These are phyloP conservation scores for Alcedo atthis DNA, from an alignment of 2,797 vertebrate genomes.

Conservation along the genomic window DNA sequence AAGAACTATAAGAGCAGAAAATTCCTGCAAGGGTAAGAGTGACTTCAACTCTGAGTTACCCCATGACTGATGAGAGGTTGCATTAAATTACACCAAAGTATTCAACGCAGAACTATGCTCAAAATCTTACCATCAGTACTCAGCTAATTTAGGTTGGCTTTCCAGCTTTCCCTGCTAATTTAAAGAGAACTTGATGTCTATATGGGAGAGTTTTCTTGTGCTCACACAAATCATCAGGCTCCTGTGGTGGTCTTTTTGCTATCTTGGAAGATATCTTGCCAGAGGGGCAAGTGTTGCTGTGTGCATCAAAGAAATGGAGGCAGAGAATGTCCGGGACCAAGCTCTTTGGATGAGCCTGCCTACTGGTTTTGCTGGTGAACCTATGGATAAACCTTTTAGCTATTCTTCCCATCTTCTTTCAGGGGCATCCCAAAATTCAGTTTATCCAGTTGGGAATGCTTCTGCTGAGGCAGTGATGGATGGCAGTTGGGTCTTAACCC, in stretches of 20 bases:
- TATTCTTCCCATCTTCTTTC: background rate
- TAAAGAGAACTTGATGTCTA: background rate
- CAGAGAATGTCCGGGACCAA: background rate
- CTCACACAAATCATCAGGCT: background rate
- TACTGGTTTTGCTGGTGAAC: background rate
- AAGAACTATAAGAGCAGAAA: background rate
- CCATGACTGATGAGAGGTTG: background rate
- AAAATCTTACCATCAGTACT: rapidly evolving
- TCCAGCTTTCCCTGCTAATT: background rate
- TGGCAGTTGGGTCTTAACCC: background rate
- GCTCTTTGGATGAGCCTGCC: background rate
- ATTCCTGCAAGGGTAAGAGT: background rate
- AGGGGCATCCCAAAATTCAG: background rate
- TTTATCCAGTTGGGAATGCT: background rate
- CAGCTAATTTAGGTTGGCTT: background rate
- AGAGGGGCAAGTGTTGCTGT: background rate
- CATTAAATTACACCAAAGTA: background rate
- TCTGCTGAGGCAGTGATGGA: rapidly evolving
- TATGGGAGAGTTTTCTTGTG: background rate
- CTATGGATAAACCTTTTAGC: background rate
- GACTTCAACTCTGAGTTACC: background rate
- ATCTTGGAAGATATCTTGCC: rapidly evolving
- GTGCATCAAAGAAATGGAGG: background rate
- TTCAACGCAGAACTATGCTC: background rate
- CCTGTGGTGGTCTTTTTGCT: rapidly evolving